Conservation (phyloP, 1,140 invertebrate genomes). For the Neuroterus valhalla region DNA sequence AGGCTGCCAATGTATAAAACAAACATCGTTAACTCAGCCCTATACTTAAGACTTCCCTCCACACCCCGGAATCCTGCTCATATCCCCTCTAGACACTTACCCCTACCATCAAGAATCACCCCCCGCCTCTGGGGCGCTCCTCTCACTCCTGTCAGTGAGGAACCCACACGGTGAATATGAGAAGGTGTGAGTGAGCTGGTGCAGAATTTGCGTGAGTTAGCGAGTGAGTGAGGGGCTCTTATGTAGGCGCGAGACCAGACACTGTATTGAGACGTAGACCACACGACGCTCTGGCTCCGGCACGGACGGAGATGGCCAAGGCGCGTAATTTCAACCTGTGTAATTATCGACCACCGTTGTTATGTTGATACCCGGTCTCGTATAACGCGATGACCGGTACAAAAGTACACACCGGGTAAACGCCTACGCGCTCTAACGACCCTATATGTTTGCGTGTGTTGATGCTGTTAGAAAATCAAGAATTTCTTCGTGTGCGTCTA, state of each 20-base stretch:
- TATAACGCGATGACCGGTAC: not conserved
- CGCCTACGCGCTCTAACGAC: constrained; percentile 19
- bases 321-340: constrained; percentile 65
- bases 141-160: constrained; percentile 37
- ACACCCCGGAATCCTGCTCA: constrained; percentile 49
- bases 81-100: constrained; percentile 43
- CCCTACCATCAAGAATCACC: constrained; percentile 31
- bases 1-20: constrained; percentile 77
- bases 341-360: constrained; percentile 66
- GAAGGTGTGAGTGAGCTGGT: constrained; percentile 43
- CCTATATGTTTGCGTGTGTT: constrained; percentile 13
- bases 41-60: constrained; percentile 69
- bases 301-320: constrained; percentile 49
- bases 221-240: constrained; percentile 37
- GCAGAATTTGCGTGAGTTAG: constrained; percentile 34
- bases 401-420: constrained; percentile 28
- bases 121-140: not conserved
- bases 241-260: constrained; percentile 49
- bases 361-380: constrained; percentile 56
- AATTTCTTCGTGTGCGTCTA: constrained; percentile 13
- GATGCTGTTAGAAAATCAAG: not conserved
- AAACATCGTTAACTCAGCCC: constrained; percentile 76
- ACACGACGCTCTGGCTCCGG: constrained; percentile 54
- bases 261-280: constrained; percentile 68
- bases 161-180: constrained; percentile 48